Evolutionary conservation across 2,797 vertebrate genomes (phyloP).

Genomic region (Myripristis jacobus): DNA sequence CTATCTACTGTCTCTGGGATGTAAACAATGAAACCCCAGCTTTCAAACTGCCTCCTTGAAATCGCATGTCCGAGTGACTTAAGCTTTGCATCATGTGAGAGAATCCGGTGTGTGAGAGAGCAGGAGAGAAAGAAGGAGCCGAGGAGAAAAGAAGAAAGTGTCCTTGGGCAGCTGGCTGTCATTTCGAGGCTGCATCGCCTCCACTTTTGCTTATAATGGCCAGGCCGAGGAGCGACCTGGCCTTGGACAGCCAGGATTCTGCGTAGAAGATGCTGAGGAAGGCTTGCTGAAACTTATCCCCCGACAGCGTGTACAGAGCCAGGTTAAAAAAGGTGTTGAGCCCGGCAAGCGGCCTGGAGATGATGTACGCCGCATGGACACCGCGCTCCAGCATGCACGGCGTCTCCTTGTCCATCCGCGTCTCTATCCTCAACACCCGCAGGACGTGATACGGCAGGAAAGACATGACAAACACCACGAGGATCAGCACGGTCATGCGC

Average conservation of each 20-base stretch:
- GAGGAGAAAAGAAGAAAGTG: not conserved
- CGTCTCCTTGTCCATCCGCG: accelerated
- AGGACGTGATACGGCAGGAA: slow-evolving; percentile 76
- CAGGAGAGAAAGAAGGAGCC: not conserved
- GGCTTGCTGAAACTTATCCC: slow-evolving; percentile 68
- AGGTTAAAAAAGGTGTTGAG: slow-evolving; percentile 79
- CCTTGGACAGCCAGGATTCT: slow-evolving; percentile 13
- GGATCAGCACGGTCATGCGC: slow-evolving; percentile 60
- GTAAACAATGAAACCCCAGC: too few relatives aligned
- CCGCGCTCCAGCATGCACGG: slow-evolving; percentile 19
- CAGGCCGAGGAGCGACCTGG: slow-evolving; percentile 27
- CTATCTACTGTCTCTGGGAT: not conserved
- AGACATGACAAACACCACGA: slow-evolving; percentile 74
- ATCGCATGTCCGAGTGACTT: not conserved
- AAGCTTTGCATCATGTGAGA: too few relatives aligned
- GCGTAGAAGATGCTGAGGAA: slow-evolving; percentile 49
- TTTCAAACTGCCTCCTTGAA: not conserved
- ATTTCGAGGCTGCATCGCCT: not conserved
- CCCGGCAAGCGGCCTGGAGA: slow-evolving; percentile 77
- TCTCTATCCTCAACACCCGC: slow-evolving; percentile 63
- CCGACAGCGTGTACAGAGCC: slow-evolving; percentile 75
- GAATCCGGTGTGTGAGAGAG: not conserved
- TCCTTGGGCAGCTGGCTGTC: not conserved
- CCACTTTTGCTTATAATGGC: not conserved
- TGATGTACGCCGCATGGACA: slow-evolving; percentile 63